phyloP scores from a whole-genome alignment of 2,888 invertebrate species.

The Eupithecia tripunctaria region DNA sequence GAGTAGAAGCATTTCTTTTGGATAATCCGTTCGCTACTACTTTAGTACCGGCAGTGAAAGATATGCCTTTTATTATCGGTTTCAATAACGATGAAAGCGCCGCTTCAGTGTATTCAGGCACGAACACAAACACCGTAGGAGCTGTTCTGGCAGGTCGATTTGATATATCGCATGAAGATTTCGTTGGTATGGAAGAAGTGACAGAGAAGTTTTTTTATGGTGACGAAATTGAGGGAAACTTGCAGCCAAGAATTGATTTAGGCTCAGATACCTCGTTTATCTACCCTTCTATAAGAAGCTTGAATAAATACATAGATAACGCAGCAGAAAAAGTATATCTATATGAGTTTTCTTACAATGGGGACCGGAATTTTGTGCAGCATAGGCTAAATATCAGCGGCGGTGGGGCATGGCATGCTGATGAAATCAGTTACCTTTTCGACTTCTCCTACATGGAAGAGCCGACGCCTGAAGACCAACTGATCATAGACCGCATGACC shows the following conservation, averaged over 20 bases:
- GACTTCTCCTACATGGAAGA: slow-evolving; percentile 49
- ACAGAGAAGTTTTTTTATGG: slow-evolving; percentile 12
- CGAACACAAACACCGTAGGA: slow-evolving; percentile 4
- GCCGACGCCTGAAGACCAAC: slow-evolving; percentile 49
- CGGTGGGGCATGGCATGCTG: slow-evolving; percentile 53
- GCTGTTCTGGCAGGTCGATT: background rate
- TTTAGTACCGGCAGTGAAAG: background rate
- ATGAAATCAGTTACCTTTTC: slow-evolving; percentile 59
- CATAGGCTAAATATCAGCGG: slow-evolving; percentile 37
- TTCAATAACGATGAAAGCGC: slow-evolving; percentile 6
- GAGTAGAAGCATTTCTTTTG: slow-evolving; percentile 12
- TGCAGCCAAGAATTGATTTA: slow-evolving; percentile 46
- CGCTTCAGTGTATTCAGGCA: background rate
- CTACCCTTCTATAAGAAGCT: background rate
- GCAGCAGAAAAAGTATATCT: slow-evolving; percentile 48
- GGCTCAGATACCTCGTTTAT: slow-evolving; percentile 6
- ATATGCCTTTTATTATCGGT: slow-evolving; percentile 4
- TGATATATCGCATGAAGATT: slow-evolving; percentile 9
- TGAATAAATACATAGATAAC: slow-evolving; percentile 6
- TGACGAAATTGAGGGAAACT: slow-evolving; percentile 52
- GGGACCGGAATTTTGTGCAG: slow-evolving; percentile 58
- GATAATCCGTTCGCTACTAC: background rate
- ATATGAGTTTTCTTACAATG: slow-evolving; percentile 63
- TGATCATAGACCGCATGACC: slow-evolving; percentile 55
- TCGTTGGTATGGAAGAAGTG: slow-evolving; percentile 1